A percentile compares a stretch with the other conserved stretches of the same genome.
Conservation (phyloP, 1,140 invertebrate genomes). For the Stegodyphus dumicola region DNA sequence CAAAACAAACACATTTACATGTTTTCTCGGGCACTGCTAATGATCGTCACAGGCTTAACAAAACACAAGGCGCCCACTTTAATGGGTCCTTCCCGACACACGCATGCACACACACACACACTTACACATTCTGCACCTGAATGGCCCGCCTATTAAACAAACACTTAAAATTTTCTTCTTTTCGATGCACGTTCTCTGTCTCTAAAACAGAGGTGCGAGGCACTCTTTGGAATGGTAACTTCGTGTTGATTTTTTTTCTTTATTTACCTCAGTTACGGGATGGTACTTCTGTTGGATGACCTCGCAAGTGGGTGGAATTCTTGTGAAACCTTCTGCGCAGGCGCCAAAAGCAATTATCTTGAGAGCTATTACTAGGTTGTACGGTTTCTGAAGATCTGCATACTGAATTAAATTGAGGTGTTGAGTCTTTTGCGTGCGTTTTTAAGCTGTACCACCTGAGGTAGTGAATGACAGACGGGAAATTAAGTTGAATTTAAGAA, state of each 20-base stretch:
- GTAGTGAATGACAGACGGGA: no score
- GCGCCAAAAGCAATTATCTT: no score
- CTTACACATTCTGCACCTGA: background rate
- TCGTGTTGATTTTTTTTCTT: background rate
- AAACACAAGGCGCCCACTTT: background rate
- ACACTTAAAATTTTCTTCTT: background rate
- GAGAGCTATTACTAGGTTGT: no score
- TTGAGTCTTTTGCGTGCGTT: no score
- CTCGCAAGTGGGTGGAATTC: background rate
- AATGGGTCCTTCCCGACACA: background rate
- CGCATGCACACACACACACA: no score
- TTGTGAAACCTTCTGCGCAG: background rate
- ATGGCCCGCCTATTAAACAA: constrained; percentile 10
- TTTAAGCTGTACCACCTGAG: no score
- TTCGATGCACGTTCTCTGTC: background rate
- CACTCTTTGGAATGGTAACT: background rate
- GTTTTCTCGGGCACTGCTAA: background rate
- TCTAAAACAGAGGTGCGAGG: background rate
- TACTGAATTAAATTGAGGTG: no score
- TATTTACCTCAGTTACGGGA: background rate
- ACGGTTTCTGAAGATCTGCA: no score
- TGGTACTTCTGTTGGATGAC: background rate
- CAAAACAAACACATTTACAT: constrained; percentile 28
- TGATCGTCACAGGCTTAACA: constrained; percentile 7
- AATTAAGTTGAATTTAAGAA: no score